These are phyloP conservation scores for Drosophila simulans DNA, from an alignment of 1,140 invertebrate genomes.

Conservation along the genomic window DNA sequence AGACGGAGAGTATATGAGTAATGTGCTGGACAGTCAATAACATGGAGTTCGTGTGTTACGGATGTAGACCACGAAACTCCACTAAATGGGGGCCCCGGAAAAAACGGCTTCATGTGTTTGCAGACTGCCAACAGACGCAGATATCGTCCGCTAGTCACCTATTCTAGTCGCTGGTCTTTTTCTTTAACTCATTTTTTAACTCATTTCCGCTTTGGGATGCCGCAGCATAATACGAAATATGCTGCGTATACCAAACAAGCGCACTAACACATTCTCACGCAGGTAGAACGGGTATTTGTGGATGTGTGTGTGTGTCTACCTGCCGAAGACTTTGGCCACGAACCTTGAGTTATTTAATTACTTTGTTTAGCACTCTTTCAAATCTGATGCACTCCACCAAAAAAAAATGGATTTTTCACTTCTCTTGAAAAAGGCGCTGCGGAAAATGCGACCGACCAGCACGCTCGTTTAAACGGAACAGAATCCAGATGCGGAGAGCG, in stretches of 20 bases:
- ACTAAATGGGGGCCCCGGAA: neutral
- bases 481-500: slow-evolving; percentile 7
- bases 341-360: slow-evolving; percentile 50
- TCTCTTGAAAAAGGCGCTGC: slow-evolving; percentile 18
- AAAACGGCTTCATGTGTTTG: slow-evolving; percentile 1
- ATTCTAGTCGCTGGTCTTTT: slow-evolving; percentile 12
- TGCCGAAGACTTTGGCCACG: slow-evolving; percentile 25
- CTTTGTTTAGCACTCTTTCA: slow-evolving; percentile 24
- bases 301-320: slow-evolving; percentile 31
- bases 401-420: slow-evolving; percentile 21
- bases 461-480: slow-evolving; percentile 18
- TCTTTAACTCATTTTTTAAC: neutral
- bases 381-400: slow-evolving; percentile 16
- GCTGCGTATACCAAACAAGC: slow-evolving; percentile 36
- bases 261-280: slow-evolving; percentile 16
- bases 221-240: slow-evolving; percentile 29
- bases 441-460: slow-evolving; percentile 35
- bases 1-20: slow-evolving; percentile 31
- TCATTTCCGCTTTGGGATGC: slow-evolving; percentile 39
- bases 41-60: neutral
- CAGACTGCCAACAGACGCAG: slow-evolving; percentile 3
- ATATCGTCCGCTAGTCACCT: neutral
- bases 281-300: slow-evolving; percentile 10
- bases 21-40: slow-evolving; percentile 42
- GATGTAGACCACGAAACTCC: slow-evolving; percentile 2